Base-by-base conservation (phyloP, 2,797 vertebrate species). In the Valencia hispanica region DNA sequence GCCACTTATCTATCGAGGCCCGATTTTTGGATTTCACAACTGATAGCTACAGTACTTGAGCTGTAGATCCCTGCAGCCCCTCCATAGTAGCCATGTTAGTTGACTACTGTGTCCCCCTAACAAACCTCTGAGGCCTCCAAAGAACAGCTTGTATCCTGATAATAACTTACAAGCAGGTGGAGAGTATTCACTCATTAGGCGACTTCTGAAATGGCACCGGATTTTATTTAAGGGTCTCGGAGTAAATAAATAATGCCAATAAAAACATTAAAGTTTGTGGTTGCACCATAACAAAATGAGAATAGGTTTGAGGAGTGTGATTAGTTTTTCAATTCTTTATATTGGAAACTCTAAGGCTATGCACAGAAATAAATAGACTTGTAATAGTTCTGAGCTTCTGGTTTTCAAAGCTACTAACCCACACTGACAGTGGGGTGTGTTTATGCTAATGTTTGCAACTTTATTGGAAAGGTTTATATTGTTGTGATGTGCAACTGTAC, bases 401-500 rank as follows among this genome's bases (percentile, higher is more conserved):
- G n/a, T n/a, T n/a, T n/a, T n/a, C n/a, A n/a, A n/a, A n/a, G n/a
- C n/a, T n/a, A n/a, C n/a, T n/a, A n/a, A n/a, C n/a, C n/a, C 45
- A 47, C 45, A 47, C 45, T 9, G 2, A 17, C 14, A 47, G 43
- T 14, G 12, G 14, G 0, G 45, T 5, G 15, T 47, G 45, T 47
- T 15, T 32, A 69, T 77, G 57, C 63, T 66, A 32, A 63, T 85
- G 59, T 83, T 80, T 85, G 45, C 70, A 36, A 20, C 72, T 20
- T 77, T 57, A 68, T 27, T 73, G 50, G 57, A 74, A 48, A 79
- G 32, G 5, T 12, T 36, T 25, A 12, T 71, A 22, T 39, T 53
- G 6, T 36, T n/a, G 25, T 47, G 59, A 59, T 43, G 71, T 73
- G 70, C 65, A 30, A 25, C 0, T 71, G 7, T 66, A 27, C 61